A percentile compares a stretch with the other conserved stretches of the same genome.
These are phyloP conservation scores for Apamea crenata DNA, from an alignment of 2,888 invertebrate genomes.

Conservation along the genomic window DNA sequence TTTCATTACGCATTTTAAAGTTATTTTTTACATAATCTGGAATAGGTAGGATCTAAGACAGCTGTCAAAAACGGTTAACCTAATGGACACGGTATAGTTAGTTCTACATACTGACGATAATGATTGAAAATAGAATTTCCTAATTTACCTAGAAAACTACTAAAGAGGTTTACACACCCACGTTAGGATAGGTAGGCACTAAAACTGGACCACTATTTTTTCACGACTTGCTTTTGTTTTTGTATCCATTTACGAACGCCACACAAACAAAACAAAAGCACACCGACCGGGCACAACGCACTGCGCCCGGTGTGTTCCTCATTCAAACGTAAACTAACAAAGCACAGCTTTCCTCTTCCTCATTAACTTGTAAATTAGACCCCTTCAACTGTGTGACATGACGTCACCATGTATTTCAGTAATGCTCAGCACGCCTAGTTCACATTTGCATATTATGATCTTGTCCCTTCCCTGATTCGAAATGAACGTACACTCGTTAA, in stretches of 20 bases:
- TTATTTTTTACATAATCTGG: no score
- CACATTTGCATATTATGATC: slow-evolving; percentile 53
- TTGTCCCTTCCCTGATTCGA: slow-evolving; percentile 38
- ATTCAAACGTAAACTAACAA: slow-evolving; percentile 43
- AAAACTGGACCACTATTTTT: neutral
- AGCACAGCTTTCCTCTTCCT: slow-evolving; percentile 37
- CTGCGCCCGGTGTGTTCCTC: slow-evolving; percentile 1
- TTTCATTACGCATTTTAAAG: no score
- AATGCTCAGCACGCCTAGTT: slow-evolving; percentile 31
- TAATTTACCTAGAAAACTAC: neutral
- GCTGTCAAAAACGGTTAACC: no score
- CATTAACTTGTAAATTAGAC: slow-evolving; percentile 57
- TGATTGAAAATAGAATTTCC: neutral
- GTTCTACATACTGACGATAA: neutral
- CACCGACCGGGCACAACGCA: neutral
- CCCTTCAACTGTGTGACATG: slow-evolving; percentile 44
- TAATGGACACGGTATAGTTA: neutral
- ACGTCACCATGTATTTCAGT: slow-evolving; percentile 40
- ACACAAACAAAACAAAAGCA: slow-evolving; percentile 36
- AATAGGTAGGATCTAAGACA: no score
- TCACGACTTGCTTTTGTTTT: slow-evolving; percentile 3
- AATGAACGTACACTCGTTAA: slow-evolving; percentile 33
- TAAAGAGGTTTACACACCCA: neutral
- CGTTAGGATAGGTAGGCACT: neutral
- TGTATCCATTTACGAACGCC: slow-evolving; percentile 4